phyloP scores from a whole-genome alignment of 2,113 vertebrate species.

The Catharus fuscescens region DNA sequence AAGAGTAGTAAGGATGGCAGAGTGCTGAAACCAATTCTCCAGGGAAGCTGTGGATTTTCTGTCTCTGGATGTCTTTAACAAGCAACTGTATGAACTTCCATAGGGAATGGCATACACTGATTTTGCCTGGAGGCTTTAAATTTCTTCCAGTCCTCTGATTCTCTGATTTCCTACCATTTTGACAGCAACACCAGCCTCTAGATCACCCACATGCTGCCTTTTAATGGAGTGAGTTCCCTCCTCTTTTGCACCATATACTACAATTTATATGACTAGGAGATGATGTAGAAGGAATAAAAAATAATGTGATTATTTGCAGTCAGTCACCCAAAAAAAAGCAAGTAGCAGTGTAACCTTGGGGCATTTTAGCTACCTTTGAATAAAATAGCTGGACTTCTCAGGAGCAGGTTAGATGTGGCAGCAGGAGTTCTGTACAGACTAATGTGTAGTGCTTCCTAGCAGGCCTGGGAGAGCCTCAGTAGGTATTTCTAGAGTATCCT shows the following conservation, averaged over 20 bases:
- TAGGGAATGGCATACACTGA: neutral
- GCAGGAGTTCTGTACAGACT: neutral
- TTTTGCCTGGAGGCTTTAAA: constrained; percentile 15
- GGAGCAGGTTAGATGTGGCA: neutral
- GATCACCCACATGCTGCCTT: neutral
- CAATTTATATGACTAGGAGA: neutral
- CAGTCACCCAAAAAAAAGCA: neutral
- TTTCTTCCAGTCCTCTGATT: constrained; percentile 6
- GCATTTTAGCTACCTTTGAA: neutral
- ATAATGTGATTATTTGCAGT: neutral
- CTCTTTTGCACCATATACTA: neutral
- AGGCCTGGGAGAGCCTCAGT: neutral
- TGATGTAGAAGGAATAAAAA: neutral
- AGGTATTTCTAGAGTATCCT: neutral
- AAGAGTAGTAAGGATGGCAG: neutral
- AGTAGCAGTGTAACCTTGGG: neutral
- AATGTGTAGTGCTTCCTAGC: neutral
- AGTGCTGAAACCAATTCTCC: neutral
- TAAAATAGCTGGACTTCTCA: neutral
- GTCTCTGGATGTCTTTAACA: neutral
- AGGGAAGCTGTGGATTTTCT: neutral
- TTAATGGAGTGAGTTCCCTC: neutral
- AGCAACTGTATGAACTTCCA: neutral
- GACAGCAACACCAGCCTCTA: neutral
- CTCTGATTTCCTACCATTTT: neutral